phyloP scores from a whole-genome alignment of 2,797 vertebrate species.

The Prunella strophiata region DNA sequence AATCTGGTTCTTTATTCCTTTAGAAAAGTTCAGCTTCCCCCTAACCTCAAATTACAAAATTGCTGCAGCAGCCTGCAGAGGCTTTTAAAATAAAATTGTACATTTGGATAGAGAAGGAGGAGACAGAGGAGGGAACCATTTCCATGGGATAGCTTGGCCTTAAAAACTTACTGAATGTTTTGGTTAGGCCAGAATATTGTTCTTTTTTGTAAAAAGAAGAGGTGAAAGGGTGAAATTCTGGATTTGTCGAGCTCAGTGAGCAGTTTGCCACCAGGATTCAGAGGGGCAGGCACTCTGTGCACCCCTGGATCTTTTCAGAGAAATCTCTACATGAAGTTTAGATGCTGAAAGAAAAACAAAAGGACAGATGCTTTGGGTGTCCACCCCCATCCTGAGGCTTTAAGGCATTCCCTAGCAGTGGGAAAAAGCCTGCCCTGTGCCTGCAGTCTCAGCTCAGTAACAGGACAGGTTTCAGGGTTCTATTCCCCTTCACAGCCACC shows the following conservation, averaged over 20 bases:
- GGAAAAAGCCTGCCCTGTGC: neutral
- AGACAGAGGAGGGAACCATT: neutral
- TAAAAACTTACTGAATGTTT: neutral
- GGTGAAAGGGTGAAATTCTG: neutral
- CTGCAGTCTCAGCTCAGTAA: neutral
- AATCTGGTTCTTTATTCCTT: neutral
- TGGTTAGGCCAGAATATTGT: neutral
- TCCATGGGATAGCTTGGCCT: neutral
- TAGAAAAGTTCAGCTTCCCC: neutral
- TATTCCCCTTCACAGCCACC: neutral
- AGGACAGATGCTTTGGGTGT: neutral
- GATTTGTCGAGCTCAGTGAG: neutral
- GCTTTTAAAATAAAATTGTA: neutral
- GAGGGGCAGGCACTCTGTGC: neutral
- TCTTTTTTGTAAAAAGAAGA: neutral
- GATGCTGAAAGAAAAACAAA: neutral
- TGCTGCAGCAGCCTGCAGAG: neutral
- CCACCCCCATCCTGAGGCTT: accelerated
- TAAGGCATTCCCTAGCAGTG: neutral
- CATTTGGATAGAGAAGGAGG: neutral
- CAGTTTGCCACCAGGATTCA: neutral
- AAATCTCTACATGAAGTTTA: neutral
- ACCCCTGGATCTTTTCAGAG: neutral
- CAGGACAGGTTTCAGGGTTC: neutral
- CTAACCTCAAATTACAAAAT: neutral